Conservation (phyloP, 2,797 vertebrate genomes). For the Sardinella longiceps region DNA sequence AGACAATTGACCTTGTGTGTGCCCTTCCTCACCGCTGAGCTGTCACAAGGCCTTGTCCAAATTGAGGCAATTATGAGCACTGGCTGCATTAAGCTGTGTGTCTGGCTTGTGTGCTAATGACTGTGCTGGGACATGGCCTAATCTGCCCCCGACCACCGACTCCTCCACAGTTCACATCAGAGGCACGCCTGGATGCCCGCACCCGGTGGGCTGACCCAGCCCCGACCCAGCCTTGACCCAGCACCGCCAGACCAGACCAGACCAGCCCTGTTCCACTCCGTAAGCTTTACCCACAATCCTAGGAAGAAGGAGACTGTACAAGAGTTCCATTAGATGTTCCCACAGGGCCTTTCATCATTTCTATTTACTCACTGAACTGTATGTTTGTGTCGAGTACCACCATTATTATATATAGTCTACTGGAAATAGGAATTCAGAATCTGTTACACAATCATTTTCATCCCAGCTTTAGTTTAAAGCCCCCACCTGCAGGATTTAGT, state of each 20-base stretch:
- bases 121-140: constrained; percentile 65
- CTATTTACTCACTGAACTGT: too few species aligned
- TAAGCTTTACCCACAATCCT: not conserved
- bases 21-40: constrained; percentile 69
- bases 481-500: too few species aligned
- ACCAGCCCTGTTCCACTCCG: not conserved
- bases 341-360: too few species aligned
- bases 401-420: too few species aligned
- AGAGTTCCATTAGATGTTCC: too few species aligned
- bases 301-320: too few species aligned
- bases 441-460: too few species aligned
- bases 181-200: constrained; percentile 38
- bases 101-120: constrained; percentile 71
- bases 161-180: constrained; percentile 57
- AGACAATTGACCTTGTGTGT: constrained; percentile 71
- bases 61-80: constrained; percentile 68
- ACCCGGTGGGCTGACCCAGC: constrained; percentile 32
- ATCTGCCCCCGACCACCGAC: constrained; percentile 53
- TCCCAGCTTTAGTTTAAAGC: too few species aligned
- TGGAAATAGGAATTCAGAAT: too few species aligned
- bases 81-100: constrained; percentile 68
- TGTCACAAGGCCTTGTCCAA: constrained; percentile 70
- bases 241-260: too few species aligned
- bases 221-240: not conserved
- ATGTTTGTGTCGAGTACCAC: too few species aligned